Conservation (phyloP, 2,888 invertebrate genomes). For the Didymodactylos carnosus region DNA sequence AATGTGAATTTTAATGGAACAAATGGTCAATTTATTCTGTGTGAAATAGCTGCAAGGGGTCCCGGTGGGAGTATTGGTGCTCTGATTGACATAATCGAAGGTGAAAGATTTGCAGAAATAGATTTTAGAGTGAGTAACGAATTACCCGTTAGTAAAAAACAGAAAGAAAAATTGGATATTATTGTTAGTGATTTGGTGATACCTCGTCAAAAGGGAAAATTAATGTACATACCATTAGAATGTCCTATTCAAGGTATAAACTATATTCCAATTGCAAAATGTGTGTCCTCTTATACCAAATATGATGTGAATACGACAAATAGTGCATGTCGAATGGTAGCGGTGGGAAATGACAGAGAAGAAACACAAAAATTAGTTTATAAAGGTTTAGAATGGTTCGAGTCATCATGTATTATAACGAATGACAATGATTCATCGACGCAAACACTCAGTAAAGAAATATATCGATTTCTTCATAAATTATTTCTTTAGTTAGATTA, state of each 20-base stretch:
- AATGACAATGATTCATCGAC: background rate
- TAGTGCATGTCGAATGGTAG: background rate
- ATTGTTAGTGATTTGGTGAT: background rate
- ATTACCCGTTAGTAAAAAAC: background rate
- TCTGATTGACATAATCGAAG: background rate
- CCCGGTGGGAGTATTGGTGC: background rate
- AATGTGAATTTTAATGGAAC: background rate
- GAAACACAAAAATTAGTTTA: background rate
- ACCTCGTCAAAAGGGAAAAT: background rate
- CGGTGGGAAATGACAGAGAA: background rate
- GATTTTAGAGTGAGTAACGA: background rate
- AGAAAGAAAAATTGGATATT: background rate
- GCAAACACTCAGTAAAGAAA: background rate
- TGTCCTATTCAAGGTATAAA: background rate
- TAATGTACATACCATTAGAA: background rate
- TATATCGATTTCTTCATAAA: background rate
- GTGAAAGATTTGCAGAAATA: background rate
- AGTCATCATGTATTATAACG: background rate
- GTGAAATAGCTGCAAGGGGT: background rate
- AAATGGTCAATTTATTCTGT: background rate
- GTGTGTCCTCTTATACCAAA: background rate
- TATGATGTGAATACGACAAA: background rate
- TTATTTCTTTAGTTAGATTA: background rate
- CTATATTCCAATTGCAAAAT: background rate
- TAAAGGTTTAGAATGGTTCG: background rate